Conservation (phyloP, 2,113 vertebrate genomes). For the Hippocampus mohnikei region DNA sequence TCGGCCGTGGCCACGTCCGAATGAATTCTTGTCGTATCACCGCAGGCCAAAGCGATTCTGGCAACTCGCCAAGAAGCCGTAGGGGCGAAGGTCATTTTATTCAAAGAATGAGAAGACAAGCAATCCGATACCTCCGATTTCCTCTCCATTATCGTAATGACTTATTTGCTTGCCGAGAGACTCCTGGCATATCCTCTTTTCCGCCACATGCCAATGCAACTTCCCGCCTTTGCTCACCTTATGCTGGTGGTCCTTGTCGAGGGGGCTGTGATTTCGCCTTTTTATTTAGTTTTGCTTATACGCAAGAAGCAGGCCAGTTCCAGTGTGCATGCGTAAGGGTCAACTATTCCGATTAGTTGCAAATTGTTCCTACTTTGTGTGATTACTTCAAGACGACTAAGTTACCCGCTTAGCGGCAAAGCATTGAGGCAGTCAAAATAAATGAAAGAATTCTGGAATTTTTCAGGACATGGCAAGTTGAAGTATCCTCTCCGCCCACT, state of each 20-base stretch:
- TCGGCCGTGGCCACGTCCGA: conserved; percentile 7
- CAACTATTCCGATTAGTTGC: conserved; percentile 32
- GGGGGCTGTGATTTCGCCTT: conserved; percentile 6
- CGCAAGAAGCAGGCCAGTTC: conserved; percentile 48
- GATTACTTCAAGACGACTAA: conserved; percentile 52
- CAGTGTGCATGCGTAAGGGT: conserved; percentile 2
- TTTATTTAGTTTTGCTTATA: conserved; percentile 38
- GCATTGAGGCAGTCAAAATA: conserved; percentile 21
- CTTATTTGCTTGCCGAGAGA: neutral
- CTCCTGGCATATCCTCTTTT: conserved; percentile 11
- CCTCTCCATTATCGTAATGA: conserved; percentile 5
- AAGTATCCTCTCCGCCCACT: neutral
- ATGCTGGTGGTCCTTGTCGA: conserved; percentile 15
- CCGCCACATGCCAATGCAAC: conserved; percentile 17
- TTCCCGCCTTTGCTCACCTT: conserved; percentile 29
- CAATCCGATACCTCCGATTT: conserved; percentile 6
- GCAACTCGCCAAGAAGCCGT: conserved; percentile 14
- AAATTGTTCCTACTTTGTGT: conserved; percentile 33
- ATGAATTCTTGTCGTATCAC: conserved; percentile 2
- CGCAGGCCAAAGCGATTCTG: conserved; percentile 12
- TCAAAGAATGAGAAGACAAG: conserved; percentile 5
- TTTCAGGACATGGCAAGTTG: neutral
- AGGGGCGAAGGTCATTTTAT: conserved; percentile 6
- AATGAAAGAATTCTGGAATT: conserved; percentile 19
- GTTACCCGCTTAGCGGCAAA: conserved; percentile 39